phyloP scores from a whole-genome alignment of 1,140 invertebrate genomes.

The Lamellibrachia luymesi region DNA sequence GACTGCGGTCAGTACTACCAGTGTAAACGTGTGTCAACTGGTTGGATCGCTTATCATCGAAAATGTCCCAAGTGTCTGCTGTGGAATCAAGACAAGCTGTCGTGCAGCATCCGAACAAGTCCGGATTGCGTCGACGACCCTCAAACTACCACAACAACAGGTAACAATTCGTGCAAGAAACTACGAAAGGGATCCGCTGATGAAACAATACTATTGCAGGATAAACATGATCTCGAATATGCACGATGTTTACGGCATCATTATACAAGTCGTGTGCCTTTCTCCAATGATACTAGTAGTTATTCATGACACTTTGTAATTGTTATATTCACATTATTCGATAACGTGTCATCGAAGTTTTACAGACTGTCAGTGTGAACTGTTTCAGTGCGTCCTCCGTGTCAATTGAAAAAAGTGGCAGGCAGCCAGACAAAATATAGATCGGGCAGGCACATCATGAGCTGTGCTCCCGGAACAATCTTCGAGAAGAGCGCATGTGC shows the following conservation, averaged over 20 bases:
- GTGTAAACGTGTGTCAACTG: not conserved
- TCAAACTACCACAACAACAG: not conserved
- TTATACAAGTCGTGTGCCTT: no score
- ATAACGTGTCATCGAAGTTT: not conserved
- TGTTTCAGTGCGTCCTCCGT: not conserved
- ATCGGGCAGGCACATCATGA: not conserved
- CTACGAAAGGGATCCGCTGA: not conserved
- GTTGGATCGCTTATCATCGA: not conserved
- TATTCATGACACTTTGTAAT: no score
- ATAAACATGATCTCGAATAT: no score
- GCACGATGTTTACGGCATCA: no score
- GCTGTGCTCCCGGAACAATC: not conserved
- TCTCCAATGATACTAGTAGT: no score
- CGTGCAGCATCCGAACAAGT: not conserved
- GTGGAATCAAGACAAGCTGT: not conserved
- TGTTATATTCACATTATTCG: no score
- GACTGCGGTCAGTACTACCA: not conserved
- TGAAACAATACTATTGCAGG: no score
- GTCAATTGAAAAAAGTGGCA: not conserved
- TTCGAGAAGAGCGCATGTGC: not conserved
- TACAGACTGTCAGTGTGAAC: not conserved
- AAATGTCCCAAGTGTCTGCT: not conserved
- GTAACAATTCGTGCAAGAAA: not conserved
- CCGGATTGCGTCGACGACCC: not conserved
- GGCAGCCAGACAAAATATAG: not conserved